Base-by-base conservation (phyloP, 2,797 vertebrate species). In the Neopelma chrysocephalum region DNA sequence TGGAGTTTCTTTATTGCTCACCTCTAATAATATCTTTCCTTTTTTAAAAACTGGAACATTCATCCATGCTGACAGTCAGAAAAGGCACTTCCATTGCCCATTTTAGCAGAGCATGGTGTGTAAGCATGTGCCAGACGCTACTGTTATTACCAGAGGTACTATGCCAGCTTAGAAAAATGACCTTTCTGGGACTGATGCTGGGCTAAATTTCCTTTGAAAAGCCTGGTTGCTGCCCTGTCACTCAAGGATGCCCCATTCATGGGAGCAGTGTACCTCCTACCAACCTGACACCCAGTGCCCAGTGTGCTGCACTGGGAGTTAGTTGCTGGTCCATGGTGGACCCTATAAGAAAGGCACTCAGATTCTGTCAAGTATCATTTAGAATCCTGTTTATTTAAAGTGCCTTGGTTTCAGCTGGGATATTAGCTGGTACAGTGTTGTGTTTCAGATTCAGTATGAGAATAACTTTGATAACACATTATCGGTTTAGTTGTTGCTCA, bases 301-400 rank as follows among this genome's bases (percentile, higher is more conserved):
- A 38, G 6, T 1, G 2, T 57, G 27, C 72, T 83, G 45, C 25
- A 64, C 31, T 15, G 40, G 32, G 13, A 80, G 8, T 16, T 43
- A 69, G 18, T 16, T 43, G 25, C 62, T 82, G 65, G 23, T 47
- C 21, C 3, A 0, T 58, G 34, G 36, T 0, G 0, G 17, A n/a
- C 8, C 7, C 31, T 15, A 3, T 19, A 32, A 53, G 22, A 81
- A 84, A 45, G 27, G 12, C 26, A 65, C 6, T 57, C 62, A 65
- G 29, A 40, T 7, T 50, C 50, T 42, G 11, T 62, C 21, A 82
- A 64, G 8, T n/a, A 20, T 29, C 0, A 45, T 68, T 68, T 60
- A 6, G 68, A 95, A 60, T 60, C 22, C 11, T 45, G 3, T 43
- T 82, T 64, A 26, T 77, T 77, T 54, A 66, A 34, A 76, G 25